Base-by-base conservation (phyloP, 2,888 invertebrate genomes). In the Mesorhabditis spiculigera region DNA sequence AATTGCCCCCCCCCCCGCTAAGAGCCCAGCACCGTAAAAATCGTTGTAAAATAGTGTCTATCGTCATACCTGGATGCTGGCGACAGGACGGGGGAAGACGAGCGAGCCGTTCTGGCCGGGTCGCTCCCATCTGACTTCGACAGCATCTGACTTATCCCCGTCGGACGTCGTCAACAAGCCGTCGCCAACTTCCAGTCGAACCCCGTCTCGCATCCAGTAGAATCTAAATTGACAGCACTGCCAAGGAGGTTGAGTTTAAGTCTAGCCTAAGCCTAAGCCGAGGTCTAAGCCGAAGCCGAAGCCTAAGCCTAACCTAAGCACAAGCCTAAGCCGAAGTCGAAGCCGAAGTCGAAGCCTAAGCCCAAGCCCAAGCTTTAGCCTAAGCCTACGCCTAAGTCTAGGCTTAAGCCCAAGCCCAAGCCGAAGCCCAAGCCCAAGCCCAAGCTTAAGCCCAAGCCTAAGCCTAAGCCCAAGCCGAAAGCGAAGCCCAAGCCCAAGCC, bases 71-170 rank as follows among this genome's bases (percentile, higher is more conserved):
- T 86, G 69, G 50, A 78, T 75, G 10, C 65, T 50, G 5, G 62
- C 43, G 42, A 61, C 65, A 6, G 78, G 78, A 43, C 69, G 58
- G 10, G 65, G 68, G 71, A 83, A 81, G 13, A 79, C 72, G 50
- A 83, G 81, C 5, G 77, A 72, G 1, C 88, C 88, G 10, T 77
- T 75, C 68, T 82, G 78, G 6, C 78, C 77, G 16, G 78, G 74
- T 42, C 77, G 69, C 50, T 78, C 74, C 83, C 84, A 84, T 13
- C 73, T 71, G 42, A 82, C 73, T 42, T 71, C 71, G 28, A 28
- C 28, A 28, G 28, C 28, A 28, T 28, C 28, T 28, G 28, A 3
- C 28, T 28, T 28, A 28, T 28, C 28, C 28, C 28, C 28, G 28
- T 28, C 28, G 28, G 3, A 28, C 1, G 28, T 28, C 28, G 28